These are phyloP conservation scores for Ypsolopha sequella DNA, from an alignment of 2,888 invertebrate species.

Conservation along the genomic window DNA sequence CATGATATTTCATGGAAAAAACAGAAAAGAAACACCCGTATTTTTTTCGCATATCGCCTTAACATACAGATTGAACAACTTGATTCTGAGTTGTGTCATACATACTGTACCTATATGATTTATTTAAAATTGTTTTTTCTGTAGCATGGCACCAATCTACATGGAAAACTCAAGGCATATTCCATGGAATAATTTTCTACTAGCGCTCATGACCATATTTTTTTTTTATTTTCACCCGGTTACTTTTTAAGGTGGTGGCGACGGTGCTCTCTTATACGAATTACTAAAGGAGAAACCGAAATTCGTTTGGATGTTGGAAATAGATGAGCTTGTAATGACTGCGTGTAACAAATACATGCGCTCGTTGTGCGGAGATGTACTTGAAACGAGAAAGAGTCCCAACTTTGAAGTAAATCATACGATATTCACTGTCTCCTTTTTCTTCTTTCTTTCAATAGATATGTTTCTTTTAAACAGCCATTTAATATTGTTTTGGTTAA, in stretches of 20 bases:
- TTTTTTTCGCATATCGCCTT: no score
- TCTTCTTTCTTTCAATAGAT: not conserved
- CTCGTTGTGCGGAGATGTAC: slow-evolving; percentile 87
- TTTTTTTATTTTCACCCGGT: not conserved
- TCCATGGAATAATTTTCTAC: not conserved
- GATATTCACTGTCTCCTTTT: not conserved
- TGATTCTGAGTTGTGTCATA: no score
- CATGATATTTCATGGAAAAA: no score
- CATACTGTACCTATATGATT: no score
- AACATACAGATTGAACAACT: no score
- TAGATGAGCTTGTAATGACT: slow-evolving; percentile 91
- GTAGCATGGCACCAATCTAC: no score
- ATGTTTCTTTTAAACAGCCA: no score
- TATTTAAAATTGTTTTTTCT: no score
- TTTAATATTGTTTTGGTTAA: no score
- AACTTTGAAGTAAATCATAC: slow-evolving; percentile 81
- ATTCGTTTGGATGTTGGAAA: slow-evolving; percentile 93
- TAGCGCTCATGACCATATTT: no score
- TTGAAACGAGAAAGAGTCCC: slow-evolving; percentile 81
- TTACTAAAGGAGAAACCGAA: slow-evolving; percentile 91
- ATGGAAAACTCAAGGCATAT: no score
- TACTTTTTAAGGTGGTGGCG: slow-evolving; percentile 83
- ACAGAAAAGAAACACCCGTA: no score
- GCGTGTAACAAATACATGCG: slow-evolving; percentile 88
- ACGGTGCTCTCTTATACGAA: slow-evolving; percentile 93